Conservation (phyloP, 2,113 vertebrate genomes). For the Gambusia affinis region DNA sequence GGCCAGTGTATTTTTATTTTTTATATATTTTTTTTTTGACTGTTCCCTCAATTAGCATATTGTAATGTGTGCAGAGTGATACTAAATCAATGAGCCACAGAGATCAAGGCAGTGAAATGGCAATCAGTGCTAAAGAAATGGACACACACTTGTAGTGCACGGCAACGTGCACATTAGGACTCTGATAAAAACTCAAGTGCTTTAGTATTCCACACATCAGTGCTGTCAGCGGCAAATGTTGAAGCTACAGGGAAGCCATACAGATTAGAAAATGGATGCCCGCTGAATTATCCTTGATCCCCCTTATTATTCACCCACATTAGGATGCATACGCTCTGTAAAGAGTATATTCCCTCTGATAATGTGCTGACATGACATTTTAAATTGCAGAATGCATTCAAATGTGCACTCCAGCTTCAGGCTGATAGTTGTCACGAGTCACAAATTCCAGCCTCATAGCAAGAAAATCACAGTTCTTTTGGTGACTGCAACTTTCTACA, state of each 20-base stretch:
- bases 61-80: slow-evolving; percentile 6
- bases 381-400: background rate
- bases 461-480: background rate
- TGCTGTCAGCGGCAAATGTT: slow-evolving; percentile 2
- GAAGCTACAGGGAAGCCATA: slow-evolving; percentile 20
- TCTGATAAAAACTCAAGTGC: slow-evolving; percentile 40
- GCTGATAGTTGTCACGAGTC: background rate
- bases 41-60: slow-evolving; percentile 18
- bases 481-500: background rate
- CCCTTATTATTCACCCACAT: slow-evolving; percentile 40
- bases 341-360: slow-evolving; percentile 36
- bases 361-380: slow-evolving; percentile 1
- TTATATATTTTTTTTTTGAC: background rate
- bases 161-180: slow-evolving; percentile 10
- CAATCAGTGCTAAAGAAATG: slow-evolving; percentile 25
- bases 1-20: too few relatives aligned
- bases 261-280: slow-evolving; percentile 37
- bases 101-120: slow-evolving; percentile 25
- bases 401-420: background rate
- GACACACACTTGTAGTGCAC: slow-evolving; percentile 11
- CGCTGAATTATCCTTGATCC: slow-evolving; percentile 43
- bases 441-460: background rate
- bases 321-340: background rate
- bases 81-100: slow-evolving; percentile 33
- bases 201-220: slow-evolving; percentile 42